Base-by-base conservation (phyloP, 92 coral and sea anemone species). In the Blastomussa wellsi region DNA sequence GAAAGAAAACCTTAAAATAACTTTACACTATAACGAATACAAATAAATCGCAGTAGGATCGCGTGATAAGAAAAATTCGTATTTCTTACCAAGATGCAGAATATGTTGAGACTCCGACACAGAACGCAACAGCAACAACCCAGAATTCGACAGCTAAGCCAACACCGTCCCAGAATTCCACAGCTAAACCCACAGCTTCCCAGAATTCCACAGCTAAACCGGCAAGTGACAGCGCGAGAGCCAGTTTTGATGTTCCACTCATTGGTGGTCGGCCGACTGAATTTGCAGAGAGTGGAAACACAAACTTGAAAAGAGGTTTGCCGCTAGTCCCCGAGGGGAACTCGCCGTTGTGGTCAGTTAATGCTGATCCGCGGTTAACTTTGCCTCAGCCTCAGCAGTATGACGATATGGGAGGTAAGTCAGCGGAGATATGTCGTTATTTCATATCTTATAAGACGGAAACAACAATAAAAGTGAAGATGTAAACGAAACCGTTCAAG, bases 381-480 rank as follows among this genome's bases (percentile, higher is more conserved):
- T 9, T 83, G 9, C 87, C 87, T 9, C 87, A 28, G 33, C 87
- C 87, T 16, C 80, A 83, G 60, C 87, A 83, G 72, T 83, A 83
- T 59, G 87, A 83, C 22, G 87, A 83, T 32, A 83, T 83, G 87
- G 87, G 80, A 74, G 87, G 87, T 73, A 32, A 51, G 68, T 26
- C 16, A 51, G 22, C 20, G 57, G 76, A 29, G 69, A 35, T 4
- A 28, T 29, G 17, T 1, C 38, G 5, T 29, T n/a, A 0, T 48
- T 47, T 20, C 48, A 4, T 60, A 24, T 24, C 37, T 16, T 19
- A 74, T 4, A 44, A 44, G 7, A 44, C 49, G 7, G 49, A 44
- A 44, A 44, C 49, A 44, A 44, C 49, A 44, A 6, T 44, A 13
- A 44, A 3, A 44, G 49, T 44, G 11, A 13, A 44, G 49, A 17